A percentile compares a stretch with the other conserved stretches of the same genome.
Conservation (phyloP, 2,113 vertebrate genomes). For the Heterotis niloticus region DNA sequence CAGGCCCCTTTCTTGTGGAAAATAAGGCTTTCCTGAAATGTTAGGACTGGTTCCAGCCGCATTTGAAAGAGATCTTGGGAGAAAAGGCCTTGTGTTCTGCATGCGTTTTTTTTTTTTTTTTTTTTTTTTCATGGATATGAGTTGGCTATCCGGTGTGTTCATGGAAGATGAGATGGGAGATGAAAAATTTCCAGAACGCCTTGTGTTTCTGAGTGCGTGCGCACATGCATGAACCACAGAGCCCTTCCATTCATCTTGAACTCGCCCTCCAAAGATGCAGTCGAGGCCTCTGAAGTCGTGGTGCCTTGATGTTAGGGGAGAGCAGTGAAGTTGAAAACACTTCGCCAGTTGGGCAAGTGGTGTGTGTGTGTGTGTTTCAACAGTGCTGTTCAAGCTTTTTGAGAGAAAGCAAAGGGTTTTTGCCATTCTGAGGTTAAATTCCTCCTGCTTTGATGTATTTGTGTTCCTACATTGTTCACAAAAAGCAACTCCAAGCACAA, state of each 20-base stretch:
- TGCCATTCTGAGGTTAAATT: neutral
- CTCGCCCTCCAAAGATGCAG: neutral
- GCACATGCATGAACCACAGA: neutral
- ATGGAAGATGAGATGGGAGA: neutral
- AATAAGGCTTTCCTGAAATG: conserved; percentile 8
- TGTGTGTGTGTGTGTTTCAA: conserved; percentile 2
- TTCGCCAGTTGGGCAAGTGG: neutral
- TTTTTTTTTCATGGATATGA: neutral
- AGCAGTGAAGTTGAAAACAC: conserved; percentile 4
- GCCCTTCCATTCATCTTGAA: neutral
- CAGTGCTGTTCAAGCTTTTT: neutral
- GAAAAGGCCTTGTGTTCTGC: neutral
- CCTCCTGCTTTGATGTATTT: neutral
- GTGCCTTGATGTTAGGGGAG: conserved; percentile 3
- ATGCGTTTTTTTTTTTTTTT: no score
- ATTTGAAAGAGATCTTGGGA: neutral
- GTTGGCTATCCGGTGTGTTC: no score
- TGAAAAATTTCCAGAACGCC: neutral
- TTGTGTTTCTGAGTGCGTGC: neutral
- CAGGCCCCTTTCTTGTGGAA: neutral
- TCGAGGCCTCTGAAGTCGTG: neutral
- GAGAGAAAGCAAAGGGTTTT: neutral
- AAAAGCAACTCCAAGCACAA: neutral
- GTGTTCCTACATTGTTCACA: neutral
- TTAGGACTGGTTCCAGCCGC: neutral